Evolutionary conservation across 2,888 invertebrate genomes (phyloP).

Genomic region (Lumbricus terrestris): DNA sequence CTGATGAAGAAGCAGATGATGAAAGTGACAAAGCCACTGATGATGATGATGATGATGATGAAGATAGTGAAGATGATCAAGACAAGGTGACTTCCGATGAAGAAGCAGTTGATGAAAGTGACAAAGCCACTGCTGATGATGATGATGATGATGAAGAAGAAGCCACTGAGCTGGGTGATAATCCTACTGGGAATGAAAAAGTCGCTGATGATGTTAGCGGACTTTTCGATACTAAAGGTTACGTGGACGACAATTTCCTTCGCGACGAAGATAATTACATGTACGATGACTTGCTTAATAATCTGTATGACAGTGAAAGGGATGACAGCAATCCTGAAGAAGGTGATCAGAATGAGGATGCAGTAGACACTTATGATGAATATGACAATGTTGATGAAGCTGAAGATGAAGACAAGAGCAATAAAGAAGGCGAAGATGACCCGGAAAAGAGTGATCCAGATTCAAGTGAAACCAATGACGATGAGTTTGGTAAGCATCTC

Average conservation of each 20-base stretch:
- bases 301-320: neutral
- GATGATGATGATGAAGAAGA: neutral
- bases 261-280: neutral
- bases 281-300: neutral
- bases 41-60: neutral
- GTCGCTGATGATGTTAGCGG: neutral
- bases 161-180: neutral
- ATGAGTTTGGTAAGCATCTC: neutral
- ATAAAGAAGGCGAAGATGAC: neutral
- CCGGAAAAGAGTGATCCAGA: neutral
- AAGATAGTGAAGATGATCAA: neutral
- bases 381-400: neutral
- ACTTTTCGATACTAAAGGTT: neutral
- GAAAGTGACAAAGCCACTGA: neutral
- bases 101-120: too few relatives aligned
- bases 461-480: neutral
- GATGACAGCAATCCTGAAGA: neutral
- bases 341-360: neutral
- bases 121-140: too few relatives aligned
- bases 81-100: neutral
- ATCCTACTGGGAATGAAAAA: neutral
- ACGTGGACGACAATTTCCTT: constrained; percentile 8
- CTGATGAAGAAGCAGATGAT: neutral
- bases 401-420: too few relatives aligned
- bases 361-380: neutral